These are phyloP conservation scores for Acrobasis suavella DNA, from an alignment of 2,888 invertebrate genomes.

Conservation along the genomic window DNA sequence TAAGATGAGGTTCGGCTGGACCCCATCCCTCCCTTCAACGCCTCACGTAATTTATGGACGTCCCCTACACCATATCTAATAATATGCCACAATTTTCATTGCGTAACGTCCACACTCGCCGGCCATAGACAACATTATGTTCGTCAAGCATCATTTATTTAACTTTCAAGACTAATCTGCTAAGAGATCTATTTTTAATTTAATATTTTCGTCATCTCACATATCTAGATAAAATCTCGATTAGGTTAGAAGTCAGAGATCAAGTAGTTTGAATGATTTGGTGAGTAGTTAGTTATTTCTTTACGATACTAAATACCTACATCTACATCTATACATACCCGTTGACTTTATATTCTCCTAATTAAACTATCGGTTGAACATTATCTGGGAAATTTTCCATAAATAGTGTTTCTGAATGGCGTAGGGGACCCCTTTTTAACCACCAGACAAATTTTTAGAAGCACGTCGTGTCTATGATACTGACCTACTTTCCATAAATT, in stretches of 20 bases:
- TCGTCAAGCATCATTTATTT: constrained; percentile 3
- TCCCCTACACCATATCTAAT: neutral
- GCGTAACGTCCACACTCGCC: neutral
- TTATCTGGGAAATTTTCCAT: too few species aligned
- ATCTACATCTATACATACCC: too few species aligned
- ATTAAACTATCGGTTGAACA: too few species aligned
- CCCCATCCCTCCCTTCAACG: too few species aligned
- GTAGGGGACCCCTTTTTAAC: too few species aligned
- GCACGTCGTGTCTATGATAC: too few species aligned
- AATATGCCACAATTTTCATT: neutral
- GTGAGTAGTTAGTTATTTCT: neutral
- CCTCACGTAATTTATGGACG: too few species aligned
- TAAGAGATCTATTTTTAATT: neutral
- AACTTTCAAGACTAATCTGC: neutral
- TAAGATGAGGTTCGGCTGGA: too few species aligned
- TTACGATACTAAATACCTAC: neutral
- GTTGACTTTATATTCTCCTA: too few species aligned
- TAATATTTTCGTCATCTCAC: constrained; percentile 1
- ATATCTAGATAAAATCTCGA: neutral
- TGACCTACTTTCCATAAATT: too few species aligned
- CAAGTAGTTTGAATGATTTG: neutral
- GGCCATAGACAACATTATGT: neutral
- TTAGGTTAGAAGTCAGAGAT: neutral
- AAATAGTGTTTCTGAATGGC: too few species aligned
- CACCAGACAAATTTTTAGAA: too few species aligned